phyloP scores from a whole-genome alignment of 2,888 invertebrate genomes.

The Margaritifera margaritifera region DNA sequence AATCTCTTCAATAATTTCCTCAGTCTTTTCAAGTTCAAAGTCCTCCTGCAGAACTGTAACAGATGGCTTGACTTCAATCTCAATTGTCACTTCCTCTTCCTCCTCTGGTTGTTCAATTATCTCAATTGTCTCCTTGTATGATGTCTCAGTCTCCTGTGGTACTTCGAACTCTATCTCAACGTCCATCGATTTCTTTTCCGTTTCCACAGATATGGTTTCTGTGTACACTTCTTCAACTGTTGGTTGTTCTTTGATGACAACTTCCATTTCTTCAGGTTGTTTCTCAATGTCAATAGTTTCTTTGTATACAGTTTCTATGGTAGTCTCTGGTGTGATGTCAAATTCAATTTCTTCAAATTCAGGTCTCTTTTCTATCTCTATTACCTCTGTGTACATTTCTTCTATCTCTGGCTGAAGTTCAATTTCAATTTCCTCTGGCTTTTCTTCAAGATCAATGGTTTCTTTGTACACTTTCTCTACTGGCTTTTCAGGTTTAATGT shows the following conservation, averaged over 20 bases:
- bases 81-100: background rate
- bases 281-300: constrained; percentile 16
- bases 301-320: constrained; percentile 8
- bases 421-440: too few relatives aligned
- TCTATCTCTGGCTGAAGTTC: too few relatives aligned
- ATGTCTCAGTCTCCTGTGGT: constrained; percentile 1
- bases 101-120: constrained; percentile 1
- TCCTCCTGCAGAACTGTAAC: too few relatives aligned
- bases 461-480: too few relatives aligned
- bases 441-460: too few relatives aligned
- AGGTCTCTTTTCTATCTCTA: constrained; percentile 13
- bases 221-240: constrained; percentile 16
- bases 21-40: too few relatives aligned
- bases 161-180: background rate
- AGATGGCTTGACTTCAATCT: background rate
- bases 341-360: constrained; percentile 10
- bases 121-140: constrained; percentile 2
- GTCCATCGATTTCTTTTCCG: constrained; percentile 1
- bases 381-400: too few relatives aligned
- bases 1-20: too few relatives aligned
- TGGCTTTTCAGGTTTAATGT: too few relatives aligned
- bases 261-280: background rate
- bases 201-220: background rate
- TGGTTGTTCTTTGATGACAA: constrained; percentile 8
- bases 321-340: constrained; percentile 10